Evolutionary conservation across 2,113 vertebrate species (phyloP), one percentile per base, ranked within the genome.

Genomic region (Carassius auratus): DNA sequence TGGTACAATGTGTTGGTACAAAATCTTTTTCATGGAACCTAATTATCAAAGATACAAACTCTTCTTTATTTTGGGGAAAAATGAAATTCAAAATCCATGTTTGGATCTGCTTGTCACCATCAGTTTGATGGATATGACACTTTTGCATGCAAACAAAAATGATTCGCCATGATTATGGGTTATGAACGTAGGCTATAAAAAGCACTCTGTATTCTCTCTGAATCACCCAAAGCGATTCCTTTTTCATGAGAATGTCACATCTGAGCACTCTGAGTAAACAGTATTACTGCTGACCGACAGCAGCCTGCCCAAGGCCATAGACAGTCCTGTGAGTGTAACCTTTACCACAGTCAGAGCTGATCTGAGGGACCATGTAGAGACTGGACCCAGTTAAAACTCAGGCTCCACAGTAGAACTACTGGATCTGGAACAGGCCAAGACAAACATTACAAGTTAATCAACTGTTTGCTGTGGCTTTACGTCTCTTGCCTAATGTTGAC

Each of bases 241-340:
- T 81, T 81, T 64, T 33, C 62, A 55, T 81, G 80, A 52, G 80
- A 81, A 81, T 52, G 17, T 17, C 45, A 81, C 62, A 81, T 66
- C 80, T 81, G 80, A 81, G 80, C 62, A 12, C 45, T 78, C 10
- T 50, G 78, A 52, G 64, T 69, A 81, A 81, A 81, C 48, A 69
- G 26, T 64, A 36, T 64, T 48, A 36, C 45, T 81, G 80, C 80
- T 81, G 45, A 50, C 76, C 13, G 55, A 61, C 30, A 10, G 36
- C 55, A n/a, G 33, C 55, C 19, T 42, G 76, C n/a, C 45, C 62
- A 81, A 69, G 62, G 80, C 62, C 45, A 69, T 69, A 36, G 45
- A 69, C 8, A 48, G n/a, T 26, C 21, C 59, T 64, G 78, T 48
- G 19, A 5, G 57, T 62, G 10, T 62, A 79, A 79, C 21, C 77